These are phyloP conservation scores for Melanotaenia duboulayi DNA, from an alignment of 2,113 vertebrate species.

Conservation along the genomic window DNA sequence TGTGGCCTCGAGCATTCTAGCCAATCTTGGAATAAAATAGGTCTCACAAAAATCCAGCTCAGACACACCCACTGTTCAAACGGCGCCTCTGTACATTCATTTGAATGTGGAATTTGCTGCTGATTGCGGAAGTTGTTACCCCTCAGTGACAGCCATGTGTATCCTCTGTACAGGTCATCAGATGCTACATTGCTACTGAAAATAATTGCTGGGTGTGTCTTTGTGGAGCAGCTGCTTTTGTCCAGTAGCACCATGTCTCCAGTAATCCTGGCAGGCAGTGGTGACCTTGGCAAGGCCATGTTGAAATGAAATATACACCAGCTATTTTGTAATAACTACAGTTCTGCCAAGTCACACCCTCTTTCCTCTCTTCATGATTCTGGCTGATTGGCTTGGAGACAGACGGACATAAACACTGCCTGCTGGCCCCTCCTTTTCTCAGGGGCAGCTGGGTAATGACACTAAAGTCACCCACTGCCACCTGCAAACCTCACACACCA, in stretches of 20 bases:
- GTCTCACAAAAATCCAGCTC: constrained; percentile 32
- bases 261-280: constrained; percentile 68
- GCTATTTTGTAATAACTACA: constrained; percentile 80
- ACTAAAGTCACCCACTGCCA: constrained; percentile 37
- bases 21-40: constrained; percentile 45
- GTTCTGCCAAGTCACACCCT: constrained; percentile 81
- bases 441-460: constrained; percentile 68
- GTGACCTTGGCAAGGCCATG: constrained; percentile 82
- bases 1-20: constrained; percentile 65
- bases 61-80: constrained; percentile 36
- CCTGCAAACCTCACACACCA: constrained; percentile 25
- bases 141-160: constrained; percentile 42
- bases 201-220: constrained; percentile 83
- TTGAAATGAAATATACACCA: constrained; percentile 81
- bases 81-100: constrained; percentile 15
- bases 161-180: constrained; percentile 68
- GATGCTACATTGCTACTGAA: constrained; percentile 77
- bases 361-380: constrained; percentile 55
- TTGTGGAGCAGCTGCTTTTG: constrained; percentile 82
- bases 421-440: constrained; percentile 60
- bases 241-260: constrained; percentile 74
- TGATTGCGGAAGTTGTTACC: constrained; percentile 26
- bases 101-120: constrained; percentile 21
- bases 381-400: constrained; percentile 63
- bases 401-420: constrained; percentile 59